Base-by-base conservation (phyloP, 2,888 invertebrate genomes). In the Amiota mariae region DNA sequence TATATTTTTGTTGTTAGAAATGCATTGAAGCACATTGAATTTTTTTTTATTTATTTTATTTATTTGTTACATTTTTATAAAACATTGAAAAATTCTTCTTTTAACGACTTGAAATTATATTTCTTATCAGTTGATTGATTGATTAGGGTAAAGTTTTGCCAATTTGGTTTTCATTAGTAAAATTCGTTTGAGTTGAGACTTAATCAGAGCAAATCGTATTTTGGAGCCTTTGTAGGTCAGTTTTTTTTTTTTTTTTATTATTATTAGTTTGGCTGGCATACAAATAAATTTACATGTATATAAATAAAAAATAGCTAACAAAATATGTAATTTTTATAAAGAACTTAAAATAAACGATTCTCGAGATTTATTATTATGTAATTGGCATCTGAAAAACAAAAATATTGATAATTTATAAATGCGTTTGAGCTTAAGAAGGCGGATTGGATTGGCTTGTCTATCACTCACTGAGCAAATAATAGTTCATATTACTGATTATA, bases 151-250 rank as follows among this genome's bases (percentile, higher is more conserved):
- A 36, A 36, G 6, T 36, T 36, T 36, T 36, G 36, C 36, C 36
- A 36, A 2, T 36, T 36, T 1, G 24, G 1, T 36, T 36, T 54
- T 54, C 6, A 54, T 63, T 63, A 63, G 61, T 63, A 63, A 12
- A 12, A 54, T 54, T 63, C 61, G 61, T n/a, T 54, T 54, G 54
- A 54, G 59, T 77, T 76, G 36, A 36, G 6, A 36, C 36, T 36
- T 36, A 36, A 6, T 36, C 36, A 2, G 36, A 36, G 3, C 3
- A 24, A 24, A 24, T n/a, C n/a, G n/a, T 24, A 24, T 24, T 24
- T 24, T 24, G 6, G n/a, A 13, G 56, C 56, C 8, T 56, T 15
- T 15, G 11, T 13, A 13, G 56, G 56, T 13, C 56, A 10, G 36
- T 36, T 36, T 36, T 36, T 36, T n/a, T n/a, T n/a, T n/a, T n/a